Percentiles rank a stretch among this genome's conserved stretches.
Conservation (phyloP, 2,888 invertebrate genomes). For the Diarsia brunnea region DNA sequence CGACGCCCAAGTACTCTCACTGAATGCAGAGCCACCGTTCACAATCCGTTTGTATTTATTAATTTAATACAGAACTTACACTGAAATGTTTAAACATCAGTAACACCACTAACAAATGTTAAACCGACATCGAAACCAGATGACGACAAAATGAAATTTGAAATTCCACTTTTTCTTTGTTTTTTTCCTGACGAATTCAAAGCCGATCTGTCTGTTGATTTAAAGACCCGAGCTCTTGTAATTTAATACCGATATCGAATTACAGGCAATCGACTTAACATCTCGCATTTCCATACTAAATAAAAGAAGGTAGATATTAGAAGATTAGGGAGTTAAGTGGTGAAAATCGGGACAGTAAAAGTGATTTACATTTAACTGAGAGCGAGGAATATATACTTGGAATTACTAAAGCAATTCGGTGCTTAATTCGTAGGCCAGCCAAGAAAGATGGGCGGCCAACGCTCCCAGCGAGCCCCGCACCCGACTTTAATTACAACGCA, state of each 20-base stretch:
- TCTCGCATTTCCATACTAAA: constrained; percentile 75
- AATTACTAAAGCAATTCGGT: constrained; percentile 90
- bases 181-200: constrained; percentile 52
- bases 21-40: constrained; percentile 54
- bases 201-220: constrained; percentile 60
- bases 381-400: constrained; percentile 89
- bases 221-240: constrained; percentile 56
- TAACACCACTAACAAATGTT: constrained; percentile 46
- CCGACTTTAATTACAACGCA: constrained; percentile 89
- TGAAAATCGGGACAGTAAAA: constrained; percentile 88
- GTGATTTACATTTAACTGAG: constrained; percentile 89
- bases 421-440: constrained; percentile 90
- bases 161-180: constrained; percentile 46
- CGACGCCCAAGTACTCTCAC: constrained; percentile 64
- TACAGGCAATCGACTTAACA: constrained; percentile 66
- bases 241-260: constrained; percentile 68
- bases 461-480: constrained; percentile 78
- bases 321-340: constrained; percentile 82
- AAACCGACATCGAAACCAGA: constrained; percentile 16
- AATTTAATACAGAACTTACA: constrained; percentile 47
- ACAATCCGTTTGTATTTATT: constrained; percentile 56
- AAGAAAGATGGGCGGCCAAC: constrained; percentile 89
- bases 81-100: constrained; percentile 21
- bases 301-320: constrained; percentile 77
- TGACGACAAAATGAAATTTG: constrained; percentile 48